Percentiles rank a stretch among this genome's conserved stretches.
phyloP scores from a whole-genome alignment of 2,888 invertebrate species.

The Platerodrilus igneus region DNA sequence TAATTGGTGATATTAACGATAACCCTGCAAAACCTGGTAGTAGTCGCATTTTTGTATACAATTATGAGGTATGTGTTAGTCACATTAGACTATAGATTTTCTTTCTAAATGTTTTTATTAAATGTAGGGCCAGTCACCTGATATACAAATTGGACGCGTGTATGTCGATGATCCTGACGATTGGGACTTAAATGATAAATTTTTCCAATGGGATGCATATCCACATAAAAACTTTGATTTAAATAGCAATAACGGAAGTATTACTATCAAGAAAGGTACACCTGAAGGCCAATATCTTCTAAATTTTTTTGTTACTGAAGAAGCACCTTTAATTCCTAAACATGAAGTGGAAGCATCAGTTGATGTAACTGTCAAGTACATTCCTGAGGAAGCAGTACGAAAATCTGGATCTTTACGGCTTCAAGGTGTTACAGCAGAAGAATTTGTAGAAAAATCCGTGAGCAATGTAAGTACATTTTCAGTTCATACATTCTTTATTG shows the following conservation, averaged over 20 bases:
- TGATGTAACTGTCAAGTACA: constrained; percentile 77
- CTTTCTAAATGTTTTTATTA: constrained; percentile 7
- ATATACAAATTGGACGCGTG: constrained; percentile 83
- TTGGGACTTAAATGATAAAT: constrained; percentile 93
- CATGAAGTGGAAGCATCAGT: constrained; percentile 81
- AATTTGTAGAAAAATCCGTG: constrained; percentile 66
- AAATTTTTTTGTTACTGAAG: constrained; percentile 70
- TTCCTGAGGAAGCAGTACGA: constrained; percentile 86
- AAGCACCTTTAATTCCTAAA: constrained; percentile 54
- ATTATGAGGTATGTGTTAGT: constrained; percentile 66
- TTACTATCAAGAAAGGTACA: constrained; percentile 77
- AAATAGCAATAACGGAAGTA: constrained; percentile 75
- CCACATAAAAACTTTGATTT: constrained; percentile 63
- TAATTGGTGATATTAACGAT: constrained; percentile 94
- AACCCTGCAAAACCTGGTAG: constrained; percentile 83
- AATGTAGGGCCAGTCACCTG: constrained; percentile 66
- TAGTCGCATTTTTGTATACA: constrained; percentile 91
- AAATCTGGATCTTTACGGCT: constrained; percentile 91
- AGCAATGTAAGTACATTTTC: constrained; percentile 46
- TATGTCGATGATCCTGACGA: constrained; percentile 94
- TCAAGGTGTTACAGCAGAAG: constrained; percentile 74
- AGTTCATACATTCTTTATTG: constrained; percentile 12
- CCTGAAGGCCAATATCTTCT: constrained; percentile 71
- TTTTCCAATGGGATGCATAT: constrained; percentile 66
- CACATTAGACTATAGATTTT: constrained; percentile 3